Base-by-base conservation (phyloP, 2,888 invertebrate species). In the Netelia virgata region DNA sequence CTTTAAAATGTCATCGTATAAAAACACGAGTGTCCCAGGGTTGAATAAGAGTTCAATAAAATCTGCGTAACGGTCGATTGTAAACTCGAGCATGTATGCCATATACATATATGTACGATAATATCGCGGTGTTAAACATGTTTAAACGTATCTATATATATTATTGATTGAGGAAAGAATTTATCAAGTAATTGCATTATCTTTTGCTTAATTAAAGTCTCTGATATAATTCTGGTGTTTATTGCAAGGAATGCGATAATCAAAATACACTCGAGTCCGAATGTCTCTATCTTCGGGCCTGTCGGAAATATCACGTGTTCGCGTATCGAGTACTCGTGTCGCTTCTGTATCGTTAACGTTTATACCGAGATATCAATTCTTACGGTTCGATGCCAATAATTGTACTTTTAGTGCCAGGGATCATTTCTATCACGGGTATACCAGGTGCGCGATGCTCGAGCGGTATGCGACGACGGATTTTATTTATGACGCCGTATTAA, bases 391-490 rank as follows among this genome's bases (percentile, higher is more conserved):
- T 36, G 36, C 36, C 36, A 36, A 36, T 36, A 36, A 36, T 36
- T 36, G 36, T 36, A 5, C 36, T 36, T 5, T 36, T 36, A 36
- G 36, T 36, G 36, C 36, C 36, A 36, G 36, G 36, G 36, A 6
- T 36, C 1, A 36, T 36, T 36, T 36, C 6, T 36, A 8, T 36
- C 1, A 36, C 8, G 41, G 16, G 41, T 9, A 3, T 10, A 16
- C 3, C 43, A 41, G 41, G 18, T 36, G 41, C 43, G 64, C 64
- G 43, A 64, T 36, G 1, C 18, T 64, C 41, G 41, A 11, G 28
- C n/a, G 16, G n/a, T 41, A 64, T 36, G n/a, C 64, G 41, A 64
- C 41, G 64, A 41, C 64, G 41, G 64, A 64, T 64, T n/a, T 36
- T 16, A 9, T 18, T 64, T 36, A 36, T 36, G 64, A 43, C 64